A percentile compares a stretch with the other conserved stretches of the same genome.
Evolutionary conservation across 1,140 invertebrate genomes (phyloP).

Genomic region (Atta colombica): DNA sequence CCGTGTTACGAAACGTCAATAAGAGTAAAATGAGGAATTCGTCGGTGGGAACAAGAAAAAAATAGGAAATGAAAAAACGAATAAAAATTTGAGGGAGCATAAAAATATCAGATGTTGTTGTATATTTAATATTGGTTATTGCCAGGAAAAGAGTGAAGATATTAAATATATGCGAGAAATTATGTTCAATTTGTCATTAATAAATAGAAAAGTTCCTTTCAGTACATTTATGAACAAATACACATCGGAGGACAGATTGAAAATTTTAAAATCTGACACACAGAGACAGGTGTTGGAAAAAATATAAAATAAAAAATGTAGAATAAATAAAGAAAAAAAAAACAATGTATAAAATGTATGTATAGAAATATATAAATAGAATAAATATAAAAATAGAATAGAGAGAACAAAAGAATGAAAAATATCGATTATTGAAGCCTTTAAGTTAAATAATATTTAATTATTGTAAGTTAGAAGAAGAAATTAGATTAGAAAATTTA

Average conservation of each 20-base stretch:
- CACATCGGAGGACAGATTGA: not conserved
- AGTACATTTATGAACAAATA: not conserved
- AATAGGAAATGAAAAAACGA: not conserved
- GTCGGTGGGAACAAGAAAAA: not conserved
- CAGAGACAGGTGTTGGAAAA: not conserved
- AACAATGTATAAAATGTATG: too few species aligned
- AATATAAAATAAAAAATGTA: not conserved
- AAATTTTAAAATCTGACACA: too few species aligned
- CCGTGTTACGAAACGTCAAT: conserved; percentile 49
- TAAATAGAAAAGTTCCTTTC: not conserved
- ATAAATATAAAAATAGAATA: too few species aligned
- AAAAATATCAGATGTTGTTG: not conserved
- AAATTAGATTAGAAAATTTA: not conserved
- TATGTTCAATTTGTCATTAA: not conserved
- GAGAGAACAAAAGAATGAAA: not conserved
- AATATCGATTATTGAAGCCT: not conserved
- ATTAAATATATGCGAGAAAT: not conserved
- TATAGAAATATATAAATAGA: too few species aligned
- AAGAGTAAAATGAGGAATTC: conserved; percentile 58
- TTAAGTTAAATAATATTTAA: not conserved
- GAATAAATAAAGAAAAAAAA: too few species aligned
- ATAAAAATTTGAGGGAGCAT: not conserved
- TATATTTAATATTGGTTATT: not conserved
- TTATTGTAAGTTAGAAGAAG: not conserved
- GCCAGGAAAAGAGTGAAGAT: not conserved